phyloP scores from a whole-genome alignment of 1,140 invertebrate genomes.

The Drosophila burlai region DNA sequence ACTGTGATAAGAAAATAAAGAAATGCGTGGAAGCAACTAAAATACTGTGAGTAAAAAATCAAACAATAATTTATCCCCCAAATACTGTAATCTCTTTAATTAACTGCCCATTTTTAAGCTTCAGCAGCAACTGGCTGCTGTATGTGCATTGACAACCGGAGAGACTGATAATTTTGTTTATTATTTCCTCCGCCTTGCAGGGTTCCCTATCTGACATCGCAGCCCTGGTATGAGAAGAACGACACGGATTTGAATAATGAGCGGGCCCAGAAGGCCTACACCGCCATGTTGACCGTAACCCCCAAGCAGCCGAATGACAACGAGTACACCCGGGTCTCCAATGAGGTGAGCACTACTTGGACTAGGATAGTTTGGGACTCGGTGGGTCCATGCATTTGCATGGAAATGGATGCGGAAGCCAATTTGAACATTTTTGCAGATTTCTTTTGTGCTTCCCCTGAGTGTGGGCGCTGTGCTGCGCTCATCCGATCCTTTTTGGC shows the following conservation, averaged over 20 bases:
- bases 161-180: constrained; percentile 2
- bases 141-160: background rate
- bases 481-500: constrained; percentile 10
- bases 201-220: constrained; percentile 77
- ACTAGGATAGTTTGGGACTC: background rate
- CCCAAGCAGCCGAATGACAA: constrained; percentile 91
- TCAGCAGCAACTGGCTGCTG: background rate
- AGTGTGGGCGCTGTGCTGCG: constrained; percentile 3
- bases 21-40: background rate
- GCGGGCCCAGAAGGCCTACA: constrained; percentile 94
- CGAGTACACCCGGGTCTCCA: constrained; percentile 92
- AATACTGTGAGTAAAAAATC: background rate
- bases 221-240: constrained; percentile 93
- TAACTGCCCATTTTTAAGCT: background rate
- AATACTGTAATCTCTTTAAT: background rate
- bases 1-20: background rate
- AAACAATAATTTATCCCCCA: background rate
- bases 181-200: constrained; percentile 48
- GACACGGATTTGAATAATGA: constrained; percentile 93
- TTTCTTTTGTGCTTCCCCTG: constrained; percentile 23
- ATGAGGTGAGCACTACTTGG: constrained; percentile 86
- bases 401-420: constrained; percentile 52
- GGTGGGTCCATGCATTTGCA: constrained; percentile 49
- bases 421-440: constrained; percentile 38
- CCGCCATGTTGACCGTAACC: constrained; percentile 96